These are phyloP conservation scores for Sardina pilchardus DNA, from an alignment of 2,113 vertebrate genomes.

Conservation along the genomic window DNA sequence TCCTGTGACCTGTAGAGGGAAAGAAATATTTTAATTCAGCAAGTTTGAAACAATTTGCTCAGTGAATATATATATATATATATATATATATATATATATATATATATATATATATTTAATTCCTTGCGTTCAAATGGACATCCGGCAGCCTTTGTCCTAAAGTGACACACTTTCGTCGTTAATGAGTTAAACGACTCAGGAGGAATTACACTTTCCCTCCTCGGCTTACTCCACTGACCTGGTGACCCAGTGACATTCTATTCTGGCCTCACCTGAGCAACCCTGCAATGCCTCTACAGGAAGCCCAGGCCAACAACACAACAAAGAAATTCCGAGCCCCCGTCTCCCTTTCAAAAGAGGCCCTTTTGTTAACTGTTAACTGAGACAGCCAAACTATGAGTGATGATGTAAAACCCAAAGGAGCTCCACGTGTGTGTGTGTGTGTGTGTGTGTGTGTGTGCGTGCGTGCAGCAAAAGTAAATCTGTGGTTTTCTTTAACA, in stretches of 20 bases:
- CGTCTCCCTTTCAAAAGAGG: background rate
- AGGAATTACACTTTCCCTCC: constrained; percentile 61
- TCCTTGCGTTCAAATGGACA: background rate
- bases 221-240: constrained; percentile 60
- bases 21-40: background rate
- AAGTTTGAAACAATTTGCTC: too few relatives aligned
- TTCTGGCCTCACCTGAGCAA: background rate
- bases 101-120: background rate
- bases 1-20: constrained; percentile 66
- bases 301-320: background rate
- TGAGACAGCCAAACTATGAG: background rate
- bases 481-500: background rate
- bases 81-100: background rate
- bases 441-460: background rate
- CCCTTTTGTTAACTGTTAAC: background rate
- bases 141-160: background rate
- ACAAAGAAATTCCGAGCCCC: background rate
- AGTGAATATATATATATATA: background rate
- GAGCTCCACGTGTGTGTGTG: too few relatives aligned
- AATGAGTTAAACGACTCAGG: constrained; percentile 58
- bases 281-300: background rate
- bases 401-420: background rate
- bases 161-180: constrained; percentile 58
- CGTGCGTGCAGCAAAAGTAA: background rate
- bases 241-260: constrained; percentile 21